Evolutionary conservation across 2,113 vertebrate species (phyloP), one percentile per base, ranked within the genome.

Genomic region (Gallinago jamesoni): DNA sequence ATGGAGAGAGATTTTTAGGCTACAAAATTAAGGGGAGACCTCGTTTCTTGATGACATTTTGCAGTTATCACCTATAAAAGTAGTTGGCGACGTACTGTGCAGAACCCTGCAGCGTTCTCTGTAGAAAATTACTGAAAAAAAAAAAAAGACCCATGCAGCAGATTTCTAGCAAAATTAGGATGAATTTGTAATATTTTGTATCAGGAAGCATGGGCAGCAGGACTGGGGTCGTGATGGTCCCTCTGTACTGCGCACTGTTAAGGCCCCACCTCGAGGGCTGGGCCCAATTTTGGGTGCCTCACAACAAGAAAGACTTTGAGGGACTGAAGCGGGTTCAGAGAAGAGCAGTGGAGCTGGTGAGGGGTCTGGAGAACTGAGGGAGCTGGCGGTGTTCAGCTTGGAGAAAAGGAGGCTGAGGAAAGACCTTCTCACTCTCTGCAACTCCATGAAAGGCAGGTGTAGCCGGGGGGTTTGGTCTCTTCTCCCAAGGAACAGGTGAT

Each of bases 191-290:
- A 7, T 16, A 9, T 25, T 60, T 31, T 75, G 6, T 22, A 6
- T 17, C 33, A 13, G 55, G 2, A 35, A 7, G 72, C 6, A 18
- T 15, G 41, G 53, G 33, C 41, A 16, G 55, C 55, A 22, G 73
- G 33, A 59, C 0, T 1, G 14, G 73, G 73, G 31, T 3, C 5
- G 24, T 2, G 41, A 75, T 6, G 1, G 4, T 35, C 1, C 30
- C 39, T 23, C 53, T 20, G 39, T 20, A 4, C 24, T 28, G 0
- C 4, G 53, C 31, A 4, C 23, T 16, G 7, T 31, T 3, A 53
- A 45, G 39, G 39, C 23, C 5, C 5, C 39, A 33, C 39, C 53
- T 33, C 1, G 2, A 74, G 1, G 31, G 0, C 30, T 25, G 37
- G 2, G 69, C 6, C 23, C 35, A 33, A 35, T 17, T 45, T 55